Evolutionary conservation across 2,113 vertebrate genomes (phyloP), one percentile per base, ranked within the genome.

Genomic region (Leptodactylus fuscus): DNA sequence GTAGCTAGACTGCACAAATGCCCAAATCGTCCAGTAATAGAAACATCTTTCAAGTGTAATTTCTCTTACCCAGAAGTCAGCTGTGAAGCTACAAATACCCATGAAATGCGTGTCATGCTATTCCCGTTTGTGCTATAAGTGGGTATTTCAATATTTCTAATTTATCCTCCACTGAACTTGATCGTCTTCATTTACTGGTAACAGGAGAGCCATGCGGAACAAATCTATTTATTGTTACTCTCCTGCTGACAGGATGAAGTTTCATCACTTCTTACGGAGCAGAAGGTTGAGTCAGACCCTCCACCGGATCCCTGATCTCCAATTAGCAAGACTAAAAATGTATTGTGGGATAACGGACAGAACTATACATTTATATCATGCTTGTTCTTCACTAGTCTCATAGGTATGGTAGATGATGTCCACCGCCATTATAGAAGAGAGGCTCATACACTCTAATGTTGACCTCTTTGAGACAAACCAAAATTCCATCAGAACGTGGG

Each of bases 211-310:
- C 27, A 81, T 85, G 69, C 81, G 81, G 88, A 91, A 91, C 41
- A 92, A 91, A 91, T 89, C 85, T 88, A 88, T 87, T 89, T 87
- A 87, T 86, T 81, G 81, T 76, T 85, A 51, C 82, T 87, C 80
- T 88, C 36, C 87, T 88, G 89, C 34, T 85, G 90, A 58, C 75
- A 60, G 89, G 73, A 77, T 88, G 87, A 82, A 81, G 77, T 81
- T 90, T 88, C 86, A 90, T 80, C 85, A 91, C 88, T 85, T 88
- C 77, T 70, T 60, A 73, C 79, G 81, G 51, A 12, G 82, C 67
- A 69, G 85, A 46, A 82, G 27, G 44, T 44, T 36, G 18, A 53
- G 75, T 46, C 81, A 77, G 86, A 75, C 18, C 27, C 74, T n/a
- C 16, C 10, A 76, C 81, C 69, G 74, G 24, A 51, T 32, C 46